Evolutionary conservation across 1,140 invertebrate genomes (phyloP).

Genomic region (Drosophila athabasca): DNA sequence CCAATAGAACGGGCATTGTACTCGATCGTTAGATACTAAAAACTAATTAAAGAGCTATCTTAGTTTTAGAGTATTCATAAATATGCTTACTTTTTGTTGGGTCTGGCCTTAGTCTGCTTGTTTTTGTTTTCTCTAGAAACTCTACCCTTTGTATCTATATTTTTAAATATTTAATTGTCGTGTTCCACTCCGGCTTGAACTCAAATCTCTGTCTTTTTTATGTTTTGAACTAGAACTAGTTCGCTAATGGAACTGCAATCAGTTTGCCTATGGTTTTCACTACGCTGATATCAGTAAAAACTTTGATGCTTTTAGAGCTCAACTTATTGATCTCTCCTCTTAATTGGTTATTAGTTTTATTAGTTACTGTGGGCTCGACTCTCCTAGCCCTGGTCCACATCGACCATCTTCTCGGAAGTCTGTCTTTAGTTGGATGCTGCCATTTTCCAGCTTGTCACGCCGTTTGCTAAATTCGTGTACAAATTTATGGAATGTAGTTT

Average conservation of each 20-base stretch:
- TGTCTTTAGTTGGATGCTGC: conserved; percentile 54
- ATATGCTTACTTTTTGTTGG: conserved; percentile 62
- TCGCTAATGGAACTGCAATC: conserved; percentile 20
- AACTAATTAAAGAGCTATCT: conserved; percentile 1
- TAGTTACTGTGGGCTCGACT: not conserved
- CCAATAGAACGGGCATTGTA: conserved; percentile 34
- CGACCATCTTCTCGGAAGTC: conserved; percentile 5
- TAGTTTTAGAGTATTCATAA: not conserved
- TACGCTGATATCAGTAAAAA: conserved; percentile 13
- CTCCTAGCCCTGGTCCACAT: too few relatives aligned
- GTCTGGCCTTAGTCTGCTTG: not conserved
- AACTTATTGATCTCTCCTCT: conserved; percentile 19
- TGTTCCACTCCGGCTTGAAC: conserved; percentile 8
- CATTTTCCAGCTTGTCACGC: conserved; percentile 49
- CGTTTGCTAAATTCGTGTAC: conserved; percentile 49
- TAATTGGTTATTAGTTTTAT: conserved; percentile 15
- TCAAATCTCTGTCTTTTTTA: conserved; percentile 43
- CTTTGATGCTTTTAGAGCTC: conserved; percentile 20
- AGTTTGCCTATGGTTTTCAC: conserved; percentile 18
- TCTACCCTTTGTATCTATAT: conserved; percentile 25
- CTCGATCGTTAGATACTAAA: not conserved
- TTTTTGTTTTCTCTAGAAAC: conserved; percentile 34
- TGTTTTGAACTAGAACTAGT: conserved; percentile 17
- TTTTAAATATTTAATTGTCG: conserved; percentile 7
- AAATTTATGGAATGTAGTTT: conserved; percentile 27